Conservation (phyloP, 2,113 vertebrate genomes). For the Ophthalmolycus amberensis region DNA sequence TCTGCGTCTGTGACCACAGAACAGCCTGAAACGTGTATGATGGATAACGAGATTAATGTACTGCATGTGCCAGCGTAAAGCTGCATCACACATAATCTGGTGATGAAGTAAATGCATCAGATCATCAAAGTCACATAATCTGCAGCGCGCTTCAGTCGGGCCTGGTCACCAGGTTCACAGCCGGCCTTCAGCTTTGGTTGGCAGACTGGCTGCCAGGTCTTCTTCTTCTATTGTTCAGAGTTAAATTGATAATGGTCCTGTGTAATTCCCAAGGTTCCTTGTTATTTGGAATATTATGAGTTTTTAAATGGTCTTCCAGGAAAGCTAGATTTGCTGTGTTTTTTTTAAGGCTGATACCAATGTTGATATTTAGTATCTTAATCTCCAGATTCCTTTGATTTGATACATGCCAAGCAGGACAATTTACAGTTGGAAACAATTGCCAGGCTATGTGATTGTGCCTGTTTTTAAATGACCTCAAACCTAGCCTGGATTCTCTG, state of each 20-base stretch:
- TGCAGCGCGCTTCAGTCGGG: background rate
- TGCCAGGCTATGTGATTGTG: too few species aligned
- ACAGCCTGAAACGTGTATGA: background rate
- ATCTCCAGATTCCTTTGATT: too few species aligned
- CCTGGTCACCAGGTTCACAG: background rate
- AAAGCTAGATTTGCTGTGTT: background rate
- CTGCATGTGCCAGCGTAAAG: background rate
- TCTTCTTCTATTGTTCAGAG: background rate
- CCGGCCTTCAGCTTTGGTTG: background rate
- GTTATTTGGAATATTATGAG: background rate
- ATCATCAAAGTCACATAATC: background rate
- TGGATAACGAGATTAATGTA: background rate
- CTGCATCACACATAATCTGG: background rate
- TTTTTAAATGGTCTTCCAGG: background rate
- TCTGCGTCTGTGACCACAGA: background rate
- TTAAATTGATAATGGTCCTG: background rate
- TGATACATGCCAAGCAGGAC: too few species aligned
- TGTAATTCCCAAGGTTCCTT: background rate
- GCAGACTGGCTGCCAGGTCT: background rate
- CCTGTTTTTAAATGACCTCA: background rate
- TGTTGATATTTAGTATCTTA: background rate
- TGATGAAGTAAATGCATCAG: background rate
- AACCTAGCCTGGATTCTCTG: background rate
- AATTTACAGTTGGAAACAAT: too few species aligned
- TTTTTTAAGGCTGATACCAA: too few species aligned